Evolutionary conservation across 2,888 invertebrate genomes (phyloP), one percentile per base, ranked within the genome.

Genomic region (Anthrax anthrax): DNA sequence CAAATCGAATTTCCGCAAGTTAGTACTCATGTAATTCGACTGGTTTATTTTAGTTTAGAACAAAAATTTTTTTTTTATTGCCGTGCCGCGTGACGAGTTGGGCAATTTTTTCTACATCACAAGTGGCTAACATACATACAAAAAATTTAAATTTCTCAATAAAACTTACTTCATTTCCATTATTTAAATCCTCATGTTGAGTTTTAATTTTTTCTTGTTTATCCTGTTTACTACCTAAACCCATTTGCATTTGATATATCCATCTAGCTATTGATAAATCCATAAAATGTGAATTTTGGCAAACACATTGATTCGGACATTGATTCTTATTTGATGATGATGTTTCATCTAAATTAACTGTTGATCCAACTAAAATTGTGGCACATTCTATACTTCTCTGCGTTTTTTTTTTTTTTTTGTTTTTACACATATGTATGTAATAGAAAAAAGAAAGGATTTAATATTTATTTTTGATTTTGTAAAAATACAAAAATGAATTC

Each of bases 181-280:
- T 57, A n/a, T 56, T 44, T 27, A 52, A 39, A 46, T 57, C 52
- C n/a, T 53, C 55, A 13, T 43, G 38, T 8, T 50, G 48, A 18
- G 48, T 46, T 17, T 52, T 49, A 3, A 42, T 16, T 12, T 42
- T 38, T 39, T 50, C 52, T 8, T 50, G 19, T 47, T 37, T n/a
- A 10, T 29, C 3, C 18, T 18, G n/a, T 43, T 27, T 32, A 18
- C 41, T 14, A 18, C 41, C 12, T 43, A 49, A 50, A 19, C 50
- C 54, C 17, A 42, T 40, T 46, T 58, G 57, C 58, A 60, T 57
- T 43, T 57, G 54, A 44, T 61, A 60, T 32, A 72, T 70, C 65
- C 74, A 76, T 56, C 72, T 64, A 29, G 72, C 69, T 49, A 76
- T 71, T 42, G 75, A 69, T 40, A 74, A 65, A 59, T 76, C 76